Evolutionary conservation across 2,888 invertebrate genomes (phyloP).

Genomic region (Aphodius granarius): DNA sequence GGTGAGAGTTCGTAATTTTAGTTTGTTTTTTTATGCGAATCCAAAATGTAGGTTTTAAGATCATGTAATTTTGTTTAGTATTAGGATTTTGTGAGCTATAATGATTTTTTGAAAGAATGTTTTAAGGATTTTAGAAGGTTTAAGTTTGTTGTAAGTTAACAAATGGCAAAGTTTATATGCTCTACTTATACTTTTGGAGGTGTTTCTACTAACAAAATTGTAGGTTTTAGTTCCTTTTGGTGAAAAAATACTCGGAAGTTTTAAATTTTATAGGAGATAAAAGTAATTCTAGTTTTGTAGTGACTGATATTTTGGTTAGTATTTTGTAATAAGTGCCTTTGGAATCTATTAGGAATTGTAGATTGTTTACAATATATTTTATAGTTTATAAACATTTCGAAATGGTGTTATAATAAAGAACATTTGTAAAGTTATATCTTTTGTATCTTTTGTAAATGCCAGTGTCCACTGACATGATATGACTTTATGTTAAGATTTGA

Average conservation of each 20-base stretch:
- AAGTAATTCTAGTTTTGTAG: background rate
- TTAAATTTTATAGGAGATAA: background rate
- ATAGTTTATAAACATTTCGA: background rate
- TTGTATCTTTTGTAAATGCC: background rate
- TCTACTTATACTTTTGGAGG: background rate
- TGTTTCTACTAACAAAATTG: no score
- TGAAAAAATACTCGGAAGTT: background rate
- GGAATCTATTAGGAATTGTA: background rate
- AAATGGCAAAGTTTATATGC: background rate
- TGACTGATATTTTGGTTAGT: background rate
- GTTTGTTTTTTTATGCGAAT: background rate
- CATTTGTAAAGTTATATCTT: background rate
- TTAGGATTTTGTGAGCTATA: background rate
- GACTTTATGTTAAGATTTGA: no score
- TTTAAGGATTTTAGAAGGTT: background rate
- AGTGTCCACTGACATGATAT: no score
- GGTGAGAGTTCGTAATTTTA: background rate
- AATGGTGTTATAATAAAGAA: background rate
- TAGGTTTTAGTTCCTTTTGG: background rate
- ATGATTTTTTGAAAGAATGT: background rate
- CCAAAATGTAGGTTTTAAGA: background rate
- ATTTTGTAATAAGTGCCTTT: background rate
- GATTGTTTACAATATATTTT: background rate
- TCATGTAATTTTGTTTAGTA: background rate
- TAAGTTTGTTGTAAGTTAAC: conserved; percentile 2